Percentiles rank a stretch among this genome's conserved stretches.
These are phyloP conservation scores for Oxystoma pomonae DNA, from an alignment of 2,888 invertebrate species.

Conservation along the genomic window DNA sequence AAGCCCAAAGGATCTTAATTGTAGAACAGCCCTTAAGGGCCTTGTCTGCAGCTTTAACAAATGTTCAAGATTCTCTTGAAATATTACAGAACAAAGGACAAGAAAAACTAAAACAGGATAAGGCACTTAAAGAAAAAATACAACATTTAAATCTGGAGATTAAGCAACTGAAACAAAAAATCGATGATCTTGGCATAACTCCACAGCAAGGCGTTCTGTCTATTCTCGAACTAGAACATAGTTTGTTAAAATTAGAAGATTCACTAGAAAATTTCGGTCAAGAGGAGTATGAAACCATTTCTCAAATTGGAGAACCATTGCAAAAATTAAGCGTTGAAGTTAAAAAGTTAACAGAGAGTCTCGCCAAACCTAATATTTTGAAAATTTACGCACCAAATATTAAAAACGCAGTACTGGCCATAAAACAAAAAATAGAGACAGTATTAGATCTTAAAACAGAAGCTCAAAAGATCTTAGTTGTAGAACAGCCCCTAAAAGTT, in stretches of 20 bases:
- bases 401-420: constrained; percentile 19
- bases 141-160: constrained; percentile 4
- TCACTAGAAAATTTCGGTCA: too few relatives aligned
- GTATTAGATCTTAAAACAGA: constrained; percentile 14
- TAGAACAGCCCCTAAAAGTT: constrained; percentile 7
- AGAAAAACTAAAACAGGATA: neutral
- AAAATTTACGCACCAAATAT: constrained; percentile 19
- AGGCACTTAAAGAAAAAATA: constrained; percentile 5
- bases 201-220: constrained; percentile 23
- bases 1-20: neutral
- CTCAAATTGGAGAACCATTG: too few relatives aligned
- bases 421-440: constrained; percentile 22
- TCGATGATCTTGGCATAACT: constrained; percentile 13
- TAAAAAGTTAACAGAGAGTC: too few relatives aligned
- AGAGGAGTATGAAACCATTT: too few relatives aligned
- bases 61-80: neutral
- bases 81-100: neutral
- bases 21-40: too few relatives aligned
- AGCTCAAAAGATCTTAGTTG: constrained; percentile 11
- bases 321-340: too few relatives aligned
- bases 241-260: too few relatives aligned
- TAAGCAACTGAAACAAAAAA: constrained; percentile 17
- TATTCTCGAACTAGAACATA: constrained; percentile 24
- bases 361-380: too few relatives aligned
- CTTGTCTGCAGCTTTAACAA: neutral